Conservation (phyloP, 2,797 vertebrate genomes). For the Poeciliopsis infans region DNA sequence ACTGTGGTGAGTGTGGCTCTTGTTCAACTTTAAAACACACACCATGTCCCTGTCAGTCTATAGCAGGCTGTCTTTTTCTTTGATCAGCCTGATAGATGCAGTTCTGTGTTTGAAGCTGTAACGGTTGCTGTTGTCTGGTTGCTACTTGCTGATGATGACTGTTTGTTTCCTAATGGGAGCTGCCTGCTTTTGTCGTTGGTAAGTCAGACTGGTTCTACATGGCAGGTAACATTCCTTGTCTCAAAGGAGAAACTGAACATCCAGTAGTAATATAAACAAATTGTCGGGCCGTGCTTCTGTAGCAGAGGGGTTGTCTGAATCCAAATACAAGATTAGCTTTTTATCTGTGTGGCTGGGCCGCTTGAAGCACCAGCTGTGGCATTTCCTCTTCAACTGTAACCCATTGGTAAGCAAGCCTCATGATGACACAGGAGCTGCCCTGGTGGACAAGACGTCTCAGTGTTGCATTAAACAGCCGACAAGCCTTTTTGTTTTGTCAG, state of each 20-base stretch:
- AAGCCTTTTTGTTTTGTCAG: not conserved
- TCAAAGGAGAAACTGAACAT: slow-evolving; percentile 7
- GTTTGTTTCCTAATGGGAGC: not conserved
- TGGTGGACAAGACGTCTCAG: not conserved
- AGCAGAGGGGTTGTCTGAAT: not conserved
- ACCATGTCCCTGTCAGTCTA: not conserved
- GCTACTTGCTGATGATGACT: not conserved
- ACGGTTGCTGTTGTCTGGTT: not conserved
- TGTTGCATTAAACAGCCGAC: not conserved
- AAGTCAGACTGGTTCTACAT: slow-evolving; percentile 49
- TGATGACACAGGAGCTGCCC: not conserved
- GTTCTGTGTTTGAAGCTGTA: slow-evolving; percentile 18
- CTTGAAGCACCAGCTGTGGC: not conserved
- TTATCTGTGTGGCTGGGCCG: not conserved
- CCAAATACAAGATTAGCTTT: not conserved
- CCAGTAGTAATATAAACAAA: not conserved
- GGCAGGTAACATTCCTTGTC: slow-evolving; percentile 58
- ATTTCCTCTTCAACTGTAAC: slow-evolving; percentile 7
- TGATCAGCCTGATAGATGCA: not conserved
- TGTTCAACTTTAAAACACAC: not conserved
- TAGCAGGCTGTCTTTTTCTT: not conserved
- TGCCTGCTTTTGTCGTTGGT: not conserved
- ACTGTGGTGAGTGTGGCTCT: not conserved
- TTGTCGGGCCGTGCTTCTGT: not conserved
- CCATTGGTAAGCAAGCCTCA: not conserved